A percentile compares a stretch with the other conserved stretches of the same genome.
Conservation (phyloP, 2,113 vertebrate species). For the Colistium nudipinnis region DNA sequence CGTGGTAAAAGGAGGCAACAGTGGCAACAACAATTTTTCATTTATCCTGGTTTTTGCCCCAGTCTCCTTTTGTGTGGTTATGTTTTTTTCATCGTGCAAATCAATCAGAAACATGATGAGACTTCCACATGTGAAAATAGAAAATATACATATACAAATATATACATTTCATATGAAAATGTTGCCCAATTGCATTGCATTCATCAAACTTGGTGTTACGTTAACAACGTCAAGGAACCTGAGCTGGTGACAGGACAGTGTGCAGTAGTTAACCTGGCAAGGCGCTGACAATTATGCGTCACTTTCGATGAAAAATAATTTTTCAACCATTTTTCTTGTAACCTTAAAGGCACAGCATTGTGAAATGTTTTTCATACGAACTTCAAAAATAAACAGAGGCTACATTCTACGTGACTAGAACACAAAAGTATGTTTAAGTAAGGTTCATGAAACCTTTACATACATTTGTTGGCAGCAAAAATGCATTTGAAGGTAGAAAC, state of each 20-base stretch:
- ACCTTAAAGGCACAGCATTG: neutral
- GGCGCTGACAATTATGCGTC: slow-evolving; percentile 18
- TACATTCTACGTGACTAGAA: neutral
- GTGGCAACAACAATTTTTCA: slow-evolving; percentile 56
- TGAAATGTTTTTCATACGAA: neutral
- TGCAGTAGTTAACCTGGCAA: slow-evolving; percentile 33
- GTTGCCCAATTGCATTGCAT: slow-evolving; percentile 24
- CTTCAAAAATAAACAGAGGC: neutral
- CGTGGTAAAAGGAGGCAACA: slow-evolving; percentile 44
- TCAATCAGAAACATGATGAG: slow-evolving; percentile 28
- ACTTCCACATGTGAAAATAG: slow-evolving; percentile 24
- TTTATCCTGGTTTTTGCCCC: slow-evolving; percentile 7
- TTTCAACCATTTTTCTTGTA: neutral
- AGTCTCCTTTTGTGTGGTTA: slow-evolving; percentile 21
- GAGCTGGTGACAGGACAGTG: slow-evolving; percentile 42
- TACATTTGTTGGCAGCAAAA: slow-evolving; percentile 13
- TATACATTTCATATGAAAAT: slow-evolving; percentile 31
- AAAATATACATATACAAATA: too few relatives aligned
- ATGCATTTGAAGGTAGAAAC: neutral
- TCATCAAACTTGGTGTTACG: slow-evolving; percentile 6
- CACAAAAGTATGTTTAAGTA: neutral
- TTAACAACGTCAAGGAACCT: slow-evolving; percentile 3
- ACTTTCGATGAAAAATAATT: neutral
- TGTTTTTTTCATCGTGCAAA: slow-evolving; percentile 41
- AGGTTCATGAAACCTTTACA: neutral